Evolutionary conservation across 1,140 invertebrate species (phyloP).

Genomic region (Philotrypesis tridentata): DNA sequence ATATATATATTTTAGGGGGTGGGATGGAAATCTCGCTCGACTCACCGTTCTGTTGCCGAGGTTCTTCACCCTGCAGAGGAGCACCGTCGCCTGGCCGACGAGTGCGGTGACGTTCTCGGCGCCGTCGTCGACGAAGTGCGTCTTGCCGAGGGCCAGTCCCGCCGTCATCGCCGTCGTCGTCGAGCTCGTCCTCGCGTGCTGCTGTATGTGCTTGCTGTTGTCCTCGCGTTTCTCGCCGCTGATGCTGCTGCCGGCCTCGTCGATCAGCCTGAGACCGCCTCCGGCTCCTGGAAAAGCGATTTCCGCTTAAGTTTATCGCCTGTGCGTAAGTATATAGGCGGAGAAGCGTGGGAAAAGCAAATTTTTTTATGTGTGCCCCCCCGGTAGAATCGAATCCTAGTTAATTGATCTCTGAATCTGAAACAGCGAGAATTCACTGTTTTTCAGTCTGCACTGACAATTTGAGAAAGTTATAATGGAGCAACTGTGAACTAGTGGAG

Average conservation of each 20-base stretch:
- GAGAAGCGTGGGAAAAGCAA: slow-evolving; percentile 16
- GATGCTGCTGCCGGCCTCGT: slow-evolving; percentile 10
- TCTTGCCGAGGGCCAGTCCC: slow-evolving; percentile 72
- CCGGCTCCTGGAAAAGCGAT: slow-evolving; percentile 43
- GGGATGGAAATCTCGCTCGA: slow-evolving; percentile 48
- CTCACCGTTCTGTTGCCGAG: slow-evolving; percentile 91
- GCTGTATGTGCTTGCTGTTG: neutral
- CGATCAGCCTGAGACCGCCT: slow-evolving; percentile 33
- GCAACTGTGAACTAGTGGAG: too few species aligned
- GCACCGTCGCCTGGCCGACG: slow-evolving; percentile 85
- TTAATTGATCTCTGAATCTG: too few species aligned
- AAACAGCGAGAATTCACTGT: too few species aligned
- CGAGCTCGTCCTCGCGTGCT: neutral
- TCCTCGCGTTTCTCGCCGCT: slow-evolving; percentile 20
- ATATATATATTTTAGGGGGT: neutral
- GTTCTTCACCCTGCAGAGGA: slow-evolving; percentile 88
- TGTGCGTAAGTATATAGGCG: neutral
- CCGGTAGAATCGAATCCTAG: too few species aligned
- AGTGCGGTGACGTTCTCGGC: slow-evolving; percentile 86
- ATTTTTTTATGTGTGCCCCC: too few species aligned
- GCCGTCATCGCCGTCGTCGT: neutral
- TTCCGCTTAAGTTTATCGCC: slow-evolving; percentile 22
- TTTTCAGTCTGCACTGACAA: too few species aligned
- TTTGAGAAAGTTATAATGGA: too few species aligned
- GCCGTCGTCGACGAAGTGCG: slow-evolving; percentile 87